Evolutionary conservation across 1,140 invertebrate genomes (phyloP).

Genomic region (Rhyacophila brunnea): DNA sequence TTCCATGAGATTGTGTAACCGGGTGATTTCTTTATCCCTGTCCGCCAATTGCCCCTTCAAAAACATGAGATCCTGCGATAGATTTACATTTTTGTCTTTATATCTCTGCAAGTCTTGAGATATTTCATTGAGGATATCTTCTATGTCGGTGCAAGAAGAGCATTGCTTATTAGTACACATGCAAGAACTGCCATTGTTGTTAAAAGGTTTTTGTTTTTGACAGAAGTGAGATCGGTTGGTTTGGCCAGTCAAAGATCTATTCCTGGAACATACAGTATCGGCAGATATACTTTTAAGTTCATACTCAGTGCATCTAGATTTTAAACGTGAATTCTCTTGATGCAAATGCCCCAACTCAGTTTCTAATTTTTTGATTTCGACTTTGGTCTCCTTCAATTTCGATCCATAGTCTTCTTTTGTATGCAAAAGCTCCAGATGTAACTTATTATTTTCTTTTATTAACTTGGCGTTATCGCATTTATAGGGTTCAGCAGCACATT

Average conservation of each 20-base stretch:
- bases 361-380: conserved; percentile 44
- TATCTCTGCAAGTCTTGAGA: conserved; percentile 37
- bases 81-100: conserved; percentile 44
- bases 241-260: conserved; percentile 31
- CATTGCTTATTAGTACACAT: conserved; percentile 39
- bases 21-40: conserved; percentile 63
- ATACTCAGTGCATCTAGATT: conserved; percentile 46
- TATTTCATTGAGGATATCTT: conserved; percentile 4
- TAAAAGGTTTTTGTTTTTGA: conserved; percentile 25
- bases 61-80: conserved; percentile 45
- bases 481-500: conserved; percentile 64
- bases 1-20: conserved; percentile 62
- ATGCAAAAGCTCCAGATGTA: conserved; percentile 67
- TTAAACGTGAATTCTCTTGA: conserved; percentile 43
- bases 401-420: conserved; percentile 58
- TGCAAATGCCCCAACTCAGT: conserved; percentile 47
- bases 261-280: conserved; percentile 48
- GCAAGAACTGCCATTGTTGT: conserved; percentile 38
- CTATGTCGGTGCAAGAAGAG: conserved; percentile 2
- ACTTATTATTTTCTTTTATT: conserved; percentile 68
- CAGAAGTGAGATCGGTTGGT: conserved; percentile 38
- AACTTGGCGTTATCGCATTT: conserved; percentile 70
- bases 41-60: conserved; percentile 48
- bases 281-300: conserved; percentile 49
- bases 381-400: conserved; percentile 41